phyloP scores from a whole-genome alignment of 1,140 invertebrate species.

The Cheumatopsyche charites region DNA sequence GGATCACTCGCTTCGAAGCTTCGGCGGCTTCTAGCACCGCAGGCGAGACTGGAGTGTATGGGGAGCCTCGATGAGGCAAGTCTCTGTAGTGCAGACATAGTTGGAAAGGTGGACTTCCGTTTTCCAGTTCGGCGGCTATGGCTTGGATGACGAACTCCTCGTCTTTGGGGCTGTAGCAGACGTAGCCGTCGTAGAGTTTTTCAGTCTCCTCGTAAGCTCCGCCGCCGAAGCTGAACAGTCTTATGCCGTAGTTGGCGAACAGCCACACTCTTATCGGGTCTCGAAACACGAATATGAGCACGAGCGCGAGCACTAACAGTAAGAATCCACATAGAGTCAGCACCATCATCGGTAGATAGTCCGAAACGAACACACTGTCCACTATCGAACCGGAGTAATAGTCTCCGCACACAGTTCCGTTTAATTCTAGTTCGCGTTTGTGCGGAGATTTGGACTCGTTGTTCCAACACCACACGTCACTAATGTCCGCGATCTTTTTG shows the following conservation, averaged over 20 bases:
- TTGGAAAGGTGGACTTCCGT: conserved; percentile 73
- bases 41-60: conserved; percentile 75
- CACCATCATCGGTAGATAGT: conserved; percentile 84
- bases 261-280: conserved; percentile 86
- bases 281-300: conserved; percentile 81
- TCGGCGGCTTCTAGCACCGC: conserved; percentile 86
- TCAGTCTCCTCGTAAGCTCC: conserved; percentile 74
- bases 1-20: conserved; percentile 77
- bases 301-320: conserved; percentile 72
- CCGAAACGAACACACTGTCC: conserved; percentile 80
- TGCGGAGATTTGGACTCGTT: conserved; percentile 74
- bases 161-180: conserved; percentile 92
- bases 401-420: conserved; percentile 81
- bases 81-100: conserved; percentile 88
- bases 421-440: conserved; percentile 77
- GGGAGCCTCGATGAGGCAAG: conserved; percentile 70
- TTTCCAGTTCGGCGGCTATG: conserved; percentile 83
- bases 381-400: conserved; percentile 82
- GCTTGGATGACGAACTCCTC: conserved; percentile 87
- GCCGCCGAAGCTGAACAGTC: conserved; percentile 71
- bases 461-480: conserved; percentile 80
- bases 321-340: conserved; percentile 77
- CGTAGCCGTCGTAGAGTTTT: conserved; percentile 90
- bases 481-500: conserved; percentile 77
- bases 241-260: conserved; percentile 83